Conservation (phyloP, 2,797 vertebrate genomes). For the Acomys russatus region DNA sequence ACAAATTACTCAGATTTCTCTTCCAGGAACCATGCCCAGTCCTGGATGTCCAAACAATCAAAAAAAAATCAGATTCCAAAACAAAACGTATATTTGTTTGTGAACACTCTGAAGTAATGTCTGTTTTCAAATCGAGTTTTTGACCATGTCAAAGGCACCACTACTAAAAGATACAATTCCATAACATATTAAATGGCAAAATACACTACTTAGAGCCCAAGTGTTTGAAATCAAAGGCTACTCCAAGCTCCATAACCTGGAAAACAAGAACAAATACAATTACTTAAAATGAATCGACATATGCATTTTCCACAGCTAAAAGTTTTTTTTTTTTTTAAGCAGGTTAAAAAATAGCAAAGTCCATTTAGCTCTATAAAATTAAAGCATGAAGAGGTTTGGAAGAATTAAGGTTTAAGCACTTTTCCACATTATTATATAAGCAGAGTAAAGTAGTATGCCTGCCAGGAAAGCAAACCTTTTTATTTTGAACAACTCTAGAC, state of each 20-base stretch:
- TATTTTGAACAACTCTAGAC: slow-evolving; percentile 52
- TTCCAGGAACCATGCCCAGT: background rate
- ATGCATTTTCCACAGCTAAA: slow-evolving; percentile 32
- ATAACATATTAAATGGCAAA: slow-evolving; percentile 61
- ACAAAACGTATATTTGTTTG: background rate
- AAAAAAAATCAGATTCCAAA: background rate
- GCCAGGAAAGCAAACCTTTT: slow-evolving; percentile 22
- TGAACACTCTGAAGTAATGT: background rate
- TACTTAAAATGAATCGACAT: slow-evolving; percentile 20
- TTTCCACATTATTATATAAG: slow-evolving; percentile 19
- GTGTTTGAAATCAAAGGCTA: slow-evolving; percentile 39
- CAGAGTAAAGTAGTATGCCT: background rate
- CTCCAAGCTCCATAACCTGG: background rate
- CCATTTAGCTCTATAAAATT: slow-evolving; percentile 38
- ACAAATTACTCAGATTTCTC: slow-evolving; percentile 2
- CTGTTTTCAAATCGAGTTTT: slow-evolving; percentile 40
- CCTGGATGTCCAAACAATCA: background rate
- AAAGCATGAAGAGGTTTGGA: slow-evolving; percentile 49
- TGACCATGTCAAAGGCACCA: background rate
- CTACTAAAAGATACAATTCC: background rate
- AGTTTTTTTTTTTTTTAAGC: slow-evolving; percentile 54
- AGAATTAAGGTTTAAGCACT: slow-evolving; percentile 45
- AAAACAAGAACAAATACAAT: slow-evolving; percentile 31
- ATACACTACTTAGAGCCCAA: slow-evolving; percentile 2
- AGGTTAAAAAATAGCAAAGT: background rate